phyloP scores from a whole-genome alignment of 2,888 invertebrate species.

The Leuctra nigra region DNA sequence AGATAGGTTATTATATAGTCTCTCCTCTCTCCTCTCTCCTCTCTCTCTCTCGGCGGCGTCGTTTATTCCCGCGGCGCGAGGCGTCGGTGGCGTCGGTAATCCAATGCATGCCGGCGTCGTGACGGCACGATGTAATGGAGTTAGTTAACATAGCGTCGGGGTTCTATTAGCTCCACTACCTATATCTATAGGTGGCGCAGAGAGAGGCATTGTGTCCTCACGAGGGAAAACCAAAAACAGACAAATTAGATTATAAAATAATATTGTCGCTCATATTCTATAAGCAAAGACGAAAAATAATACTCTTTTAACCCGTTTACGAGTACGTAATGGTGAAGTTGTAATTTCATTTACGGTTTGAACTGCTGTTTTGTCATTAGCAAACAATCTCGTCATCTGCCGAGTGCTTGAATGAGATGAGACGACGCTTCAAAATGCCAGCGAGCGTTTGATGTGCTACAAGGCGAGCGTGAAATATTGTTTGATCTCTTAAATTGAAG shows the following conservation, averaged over 20 bases:
- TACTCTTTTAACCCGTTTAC: slow-evolving; percentile 1
- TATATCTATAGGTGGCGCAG: background rate
- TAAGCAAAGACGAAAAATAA: background rate
- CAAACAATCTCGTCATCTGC: too few species aligned
- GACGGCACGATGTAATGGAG: slow-evolving; percentile 32
- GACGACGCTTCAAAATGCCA: too few species aligned
- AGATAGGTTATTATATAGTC: slow-evolving; percentile 25
- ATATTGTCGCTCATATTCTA: slow-evolving; percentile 6
- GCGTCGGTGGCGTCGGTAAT: slow-evolving; percentile 12
- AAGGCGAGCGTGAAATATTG: too few species aligned
- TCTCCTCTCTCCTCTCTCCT: slow-evolving; percentile 28
- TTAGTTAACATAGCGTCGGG: slow-evolving; percentile 10
- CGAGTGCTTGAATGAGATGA: too few species aligned
- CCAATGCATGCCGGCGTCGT: slow-evolving; percentile 19
- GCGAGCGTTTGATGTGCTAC: too few species aligned
- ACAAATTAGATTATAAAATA: slow-evolving; percentile 11
- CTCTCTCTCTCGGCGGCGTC: background rate
- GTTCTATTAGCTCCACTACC: background rate
- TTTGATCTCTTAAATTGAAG: too few species aligned
- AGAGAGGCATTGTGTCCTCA: too few species aligned
- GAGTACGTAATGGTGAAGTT: too few species aligned
- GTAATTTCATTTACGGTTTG: too few species aligned
- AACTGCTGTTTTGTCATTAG: too few species aligned
- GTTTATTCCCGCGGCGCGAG: slow-evolving; percentile 16
- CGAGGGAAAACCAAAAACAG: slow-evolving; percentile 4